Evolutionary conservation across 1,140 invertebrate genomes (phyloP).

Genomic region (Antheraea mylitta): DNA sequence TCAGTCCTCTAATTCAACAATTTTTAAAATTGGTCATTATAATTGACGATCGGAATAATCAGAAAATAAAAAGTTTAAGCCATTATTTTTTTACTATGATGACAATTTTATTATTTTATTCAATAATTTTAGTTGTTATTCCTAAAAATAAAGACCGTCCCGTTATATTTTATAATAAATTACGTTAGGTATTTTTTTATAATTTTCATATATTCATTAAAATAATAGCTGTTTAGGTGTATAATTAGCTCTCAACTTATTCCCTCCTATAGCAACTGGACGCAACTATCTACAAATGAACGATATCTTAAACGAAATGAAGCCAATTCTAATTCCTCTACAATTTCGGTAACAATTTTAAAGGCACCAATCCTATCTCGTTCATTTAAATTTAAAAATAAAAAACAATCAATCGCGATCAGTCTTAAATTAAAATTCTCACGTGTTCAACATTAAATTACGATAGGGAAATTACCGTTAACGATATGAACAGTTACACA

Average conservation of each 20-base stretch:
- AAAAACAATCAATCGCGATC: conserved; percentile 25
- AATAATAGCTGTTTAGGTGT: background rate
- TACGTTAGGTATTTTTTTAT: background rate
- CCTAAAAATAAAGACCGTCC: too few species aligned
- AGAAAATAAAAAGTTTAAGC: background rate
- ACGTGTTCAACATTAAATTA: conserved; percentile 16
- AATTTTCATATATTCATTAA: background rate
- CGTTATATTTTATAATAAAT: too few species aligned
- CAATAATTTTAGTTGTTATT: background rate
- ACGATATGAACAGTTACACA: conserved; percentile 8
- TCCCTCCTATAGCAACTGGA: background rate
- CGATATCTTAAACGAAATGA: background rate
- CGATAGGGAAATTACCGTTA: conserved; percentile 3
- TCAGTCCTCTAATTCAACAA: conserved; percentile 18
- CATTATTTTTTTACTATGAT: conserved; percentile 1
- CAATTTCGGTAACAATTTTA: conserved; percentile 2
- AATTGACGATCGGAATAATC: conserved; percentile 29
- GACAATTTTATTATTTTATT: background rate
- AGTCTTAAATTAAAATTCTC: conserved; percentile 44
- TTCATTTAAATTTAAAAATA: background rate
- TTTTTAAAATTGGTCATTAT: conserved; percentile 41
- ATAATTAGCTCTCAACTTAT: too few species aligned
- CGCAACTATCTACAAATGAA: background rate
- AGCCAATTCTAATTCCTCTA: background rate
- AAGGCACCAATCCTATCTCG: background rate